Conservation (phyloP, 23 tunicate genomes). For the Diplosoma virens region DNA sequence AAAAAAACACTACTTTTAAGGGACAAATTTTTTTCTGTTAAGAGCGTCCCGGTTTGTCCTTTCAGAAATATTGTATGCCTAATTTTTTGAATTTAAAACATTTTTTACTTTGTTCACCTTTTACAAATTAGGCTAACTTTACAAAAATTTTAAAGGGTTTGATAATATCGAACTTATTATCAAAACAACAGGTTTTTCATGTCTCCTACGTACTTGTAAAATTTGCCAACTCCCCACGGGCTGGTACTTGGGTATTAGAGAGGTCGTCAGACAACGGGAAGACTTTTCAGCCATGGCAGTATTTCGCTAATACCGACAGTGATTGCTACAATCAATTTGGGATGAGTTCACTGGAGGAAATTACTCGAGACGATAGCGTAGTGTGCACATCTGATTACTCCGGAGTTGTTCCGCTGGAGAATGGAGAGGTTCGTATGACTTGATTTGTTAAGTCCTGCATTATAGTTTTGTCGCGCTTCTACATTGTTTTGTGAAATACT, state of each 20-base stretch:
- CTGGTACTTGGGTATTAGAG: conserved; percentile 99
- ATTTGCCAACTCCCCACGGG: conserved; percentile 99
- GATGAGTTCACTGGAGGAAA: conserved; percentile 77
- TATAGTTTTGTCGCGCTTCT: too few relatives aligned
- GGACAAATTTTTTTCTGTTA: too few relatives aligned
- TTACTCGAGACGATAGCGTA: conserved; percentile 94
- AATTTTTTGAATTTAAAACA: too few relatives aligned
- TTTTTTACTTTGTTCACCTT: too few relatives aligned
- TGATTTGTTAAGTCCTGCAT: too few relatives aligned
- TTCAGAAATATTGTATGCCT: too few relatives aligned
- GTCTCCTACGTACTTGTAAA: conserved; percentile 94
- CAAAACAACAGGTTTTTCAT: conserved; percentile 99
- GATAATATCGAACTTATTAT: too few relatives aligned
- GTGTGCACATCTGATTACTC: conserved; percentile 90
- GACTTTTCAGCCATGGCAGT: conserved; percentile 97
- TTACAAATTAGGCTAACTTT: too few relatives aligned
- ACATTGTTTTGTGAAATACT: too few relatives aligned
- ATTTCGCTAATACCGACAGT: conserved; percentile 94
- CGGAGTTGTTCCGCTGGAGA: conserved; percentile 88
- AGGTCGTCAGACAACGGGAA: conserved; percentile 87
- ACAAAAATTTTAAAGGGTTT: too few relatives aligned
- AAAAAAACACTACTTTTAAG: too few relatives aligned
- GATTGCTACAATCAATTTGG: conserved; percentile 94
- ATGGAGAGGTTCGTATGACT: conserved; percentile 92
- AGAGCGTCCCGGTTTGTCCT: too few relatives aligned